Evolutionary conservation across 2,888 invertebrate genomes (phyloP).

Genomic region (Ophion ventricosus): DNA sequence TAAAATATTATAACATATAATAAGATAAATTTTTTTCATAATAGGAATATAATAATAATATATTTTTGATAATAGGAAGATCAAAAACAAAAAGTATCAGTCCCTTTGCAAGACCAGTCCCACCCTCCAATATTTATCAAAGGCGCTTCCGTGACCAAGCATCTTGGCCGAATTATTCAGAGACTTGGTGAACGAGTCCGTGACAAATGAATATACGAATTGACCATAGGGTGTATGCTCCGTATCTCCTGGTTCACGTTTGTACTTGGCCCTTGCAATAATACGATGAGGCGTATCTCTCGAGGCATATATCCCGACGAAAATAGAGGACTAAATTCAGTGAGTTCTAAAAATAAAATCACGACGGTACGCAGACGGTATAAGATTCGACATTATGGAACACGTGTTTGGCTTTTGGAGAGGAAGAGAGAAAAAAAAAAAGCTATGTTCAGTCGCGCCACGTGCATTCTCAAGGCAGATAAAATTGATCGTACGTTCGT

Average conservation of each 20-base stretch:
- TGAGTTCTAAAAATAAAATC: conserved; percentile 81
- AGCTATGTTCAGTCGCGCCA: neutral
- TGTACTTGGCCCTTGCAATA: conserved; percentile 74
- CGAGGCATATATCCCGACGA: conserved; percentile 73
- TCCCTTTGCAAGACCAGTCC: neutral
- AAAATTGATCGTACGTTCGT: conserved; percentile 61
- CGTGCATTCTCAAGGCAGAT: conserved; percentile 25
- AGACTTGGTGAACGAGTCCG: neutral
- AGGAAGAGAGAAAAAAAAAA: conserved; percentile 1
- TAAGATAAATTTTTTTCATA: no score
- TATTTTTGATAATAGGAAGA: neutral
- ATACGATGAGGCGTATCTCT: conserved; percentile 69
- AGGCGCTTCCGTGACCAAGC: neutral
- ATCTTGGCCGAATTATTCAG: neutral
- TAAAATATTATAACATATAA: no score
- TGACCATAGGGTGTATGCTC: neutral
- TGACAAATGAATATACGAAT: neutral
- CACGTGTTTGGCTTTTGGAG: conserved; percentile 46
- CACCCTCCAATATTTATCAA: neutral
- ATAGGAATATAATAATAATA: no score
- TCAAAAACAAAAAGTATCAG: neutral
- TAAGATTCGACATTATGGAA: conserved; percentile 74
- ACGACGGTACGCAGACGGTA: conserved; percentile 73
- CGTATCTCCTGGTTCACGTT: conserved; percentile 7
- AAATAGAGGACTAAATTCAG: conserved; percentile 81